These are phyloP conservation scores for Lacanobia oleracea DNA, from an alignment of 2,888 invertebrate species.

Conservation along the genomic window DNA sequence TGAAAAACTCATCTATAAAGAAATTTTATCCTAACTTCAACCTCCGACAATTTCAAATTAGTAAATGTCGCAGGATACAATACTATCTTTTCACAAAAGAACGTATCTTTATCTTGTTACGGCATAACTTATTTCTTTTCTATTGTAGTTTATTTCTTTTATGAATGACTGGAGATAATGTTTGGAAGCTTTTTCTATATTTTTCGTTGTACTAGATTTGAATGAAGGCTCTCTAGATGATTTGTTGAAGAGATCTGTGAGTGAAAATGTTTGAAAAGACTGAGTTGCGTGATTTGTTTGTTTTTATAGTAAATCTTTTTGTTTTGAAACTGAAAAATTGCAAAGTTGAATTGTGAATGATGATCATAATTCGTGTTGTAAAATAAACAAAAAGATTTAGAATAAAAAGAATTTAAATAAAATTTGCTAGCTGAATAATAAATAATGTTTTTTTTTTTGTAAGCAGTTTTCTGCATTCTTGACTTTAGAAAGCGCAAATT, in stretches of 20 bases:
- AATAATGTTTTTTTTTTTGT: too few species aligned
- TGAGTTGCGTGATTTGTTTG: conserved; percentile 13
- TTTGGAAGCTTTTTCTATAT: conserved; percentile 29
- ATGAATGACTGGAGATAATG: conserved; percentile 53
- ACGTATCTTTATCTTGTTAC: conserved; percentile 30
- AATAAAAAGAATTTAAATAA: too few species aligned
- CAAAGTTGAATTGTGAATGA: not conserved
- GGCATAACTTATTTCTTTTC: conserved; percentile 49
- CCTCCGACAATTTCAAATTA: conserved; percentile 48
- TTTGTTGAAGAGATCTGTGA: conserved; percentile 34
- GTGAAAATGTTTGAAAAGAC: conserved; percentile 17
- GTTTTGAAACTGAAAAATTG: conserved; percentile 19
- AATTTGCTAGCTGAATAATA: too few species aligned
- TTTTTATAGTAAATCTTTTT: not conserved
- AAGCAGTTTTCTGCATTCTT: too few species aligned
- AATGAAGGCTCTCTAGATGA: conserved; percentile 27
- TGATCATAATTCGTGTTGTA: not conserved
- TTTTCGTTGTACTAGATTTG: conserved; percentile 33
- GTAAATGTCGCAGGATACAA: conserved; percentile 58
- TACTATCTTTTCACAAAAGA: conserved; percentile 49
- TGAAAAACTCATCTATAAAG: not conserved
- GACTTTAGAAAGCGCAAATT: too few species aligned
- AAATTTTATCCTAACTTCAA: conserved; percentile 5
- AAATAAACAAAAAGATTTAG: too few species aligned
- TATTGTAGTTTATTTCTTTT: conserved; percentile 58